A percentile compares a stretch with the other conserved stretches of the same genome.
Conservation (phyloP, 2,113 vertebrate genomes). For the Platanista minor region DNA sequence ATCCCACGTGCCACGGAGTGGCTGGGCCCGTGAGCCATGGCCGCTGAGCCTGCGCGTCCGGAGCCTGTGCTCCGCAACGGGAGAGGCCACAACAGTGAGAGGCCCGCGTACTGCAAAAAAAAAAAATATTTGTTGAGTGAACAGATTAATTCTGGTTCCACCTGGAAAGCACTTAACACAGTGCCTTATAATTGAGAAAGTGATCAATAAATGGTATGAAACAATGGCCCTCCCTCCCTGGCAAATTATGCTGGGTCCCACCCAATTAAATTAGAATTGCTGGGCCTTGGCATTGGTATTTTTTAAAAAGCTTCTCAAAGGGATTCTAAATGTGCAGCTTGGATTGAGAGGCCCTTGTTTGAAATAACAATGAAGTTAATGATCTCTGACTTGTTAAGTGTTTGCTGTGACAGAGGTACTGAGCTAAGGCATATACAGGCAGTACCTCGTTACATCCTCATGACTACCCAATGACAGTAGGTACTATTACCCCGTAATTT, state of each 20-base stretch:
- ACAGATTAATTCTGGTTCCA: not conserved
- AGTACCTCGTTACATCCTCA: not conserved
- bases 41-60: too few species aligned
- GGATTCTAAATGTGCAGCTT: not conserved
- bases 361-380: constrained; percentile 25
- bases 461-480: not conserved
- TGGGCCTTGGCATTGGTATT: not conserved
- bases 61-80: too few species aligned
- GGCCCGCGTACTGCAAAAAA: too few species aligned
- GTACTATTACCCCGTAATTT: not conserved
- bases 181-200: not conserved
- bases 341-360: not conserved
- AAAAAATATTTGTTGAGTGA: not conserved
- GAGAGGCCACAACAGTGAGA: too few species aligned
- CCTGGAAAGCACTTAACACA: not conserved
- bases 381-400: not conserved
- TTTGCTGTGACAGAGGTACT: not conserved
- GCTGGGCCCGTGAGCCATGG: too few species aligned
- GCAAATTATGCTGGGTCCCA: not conserved
- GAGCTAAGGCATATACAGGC: not conserved
- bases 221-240: not conserved
- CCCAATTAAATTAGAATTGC: not conserved
- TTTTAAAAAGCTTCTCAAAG: not conserved
- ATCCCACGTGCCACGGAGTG: too few species aligned
- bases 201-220: not conserved